phyloP scores from a whole-genome alignment of 2,113 vertebrate species.

The Noctilio leporinus region DNA sequence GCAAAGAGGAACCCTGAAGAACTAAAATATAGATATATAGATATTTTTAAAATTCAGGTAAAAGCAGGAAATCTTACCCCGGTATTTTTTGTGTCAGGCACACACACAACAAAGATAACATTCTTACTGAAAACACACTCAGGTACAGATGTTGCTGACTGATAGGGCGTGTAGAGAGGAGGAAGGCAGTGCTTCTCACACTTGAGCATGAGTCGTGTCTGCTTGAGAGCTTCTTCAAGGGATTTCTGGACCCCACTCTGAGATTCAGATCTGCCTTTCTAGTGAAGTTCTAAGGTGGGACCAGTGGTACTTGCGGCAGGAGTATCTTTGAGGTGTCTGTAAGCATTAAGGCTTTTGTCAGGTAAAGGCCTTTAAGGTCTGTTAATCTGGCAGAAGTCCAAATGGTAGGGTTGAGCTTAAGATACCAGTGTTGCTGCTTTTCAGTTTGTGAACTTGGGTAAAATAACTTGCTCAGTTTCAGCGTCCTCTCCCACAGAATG shows the following conservation, averaged over 20 bases:
- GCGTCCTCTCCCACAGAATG: neutral
- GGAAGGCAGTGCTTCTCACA: neutral
- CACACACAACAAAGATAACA: neutral
- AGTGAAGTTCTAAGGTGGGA: neutral
- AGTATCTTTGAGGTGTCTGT: neutral
- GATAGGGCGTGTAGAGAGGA: fast-evolving
- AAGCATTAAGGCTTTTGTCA: neutral
- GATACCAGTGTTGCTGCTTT: neutral
- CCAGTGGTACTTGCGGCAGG: neutral
- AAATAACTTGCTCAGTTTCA: neutral
- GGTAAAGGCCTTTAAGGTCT: neutral
- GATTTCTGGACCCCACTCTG: neutral
- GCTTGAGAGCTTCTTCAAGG: neutral
- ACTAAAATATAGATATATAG: neutral
- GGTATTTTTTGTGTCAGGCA: neutral
- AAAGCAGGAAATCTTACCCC: neutral
- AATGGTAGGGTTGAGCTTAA: neutral
- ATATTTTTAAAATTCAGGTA: neutral
- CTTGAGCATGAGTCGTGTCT: neutral
- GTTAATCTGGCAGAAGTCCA: neutral
- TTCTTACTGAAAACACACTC: neutral
- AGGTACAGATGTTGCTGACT: neutral
- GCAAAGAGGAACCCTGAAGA: neutral
- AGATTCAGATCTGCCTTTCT: neutral
- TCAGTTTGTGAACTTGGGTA: neutral